Conservation (phyloP, 2,888 invertebrate species). For the Hypselothyrea guttata region DNA sequence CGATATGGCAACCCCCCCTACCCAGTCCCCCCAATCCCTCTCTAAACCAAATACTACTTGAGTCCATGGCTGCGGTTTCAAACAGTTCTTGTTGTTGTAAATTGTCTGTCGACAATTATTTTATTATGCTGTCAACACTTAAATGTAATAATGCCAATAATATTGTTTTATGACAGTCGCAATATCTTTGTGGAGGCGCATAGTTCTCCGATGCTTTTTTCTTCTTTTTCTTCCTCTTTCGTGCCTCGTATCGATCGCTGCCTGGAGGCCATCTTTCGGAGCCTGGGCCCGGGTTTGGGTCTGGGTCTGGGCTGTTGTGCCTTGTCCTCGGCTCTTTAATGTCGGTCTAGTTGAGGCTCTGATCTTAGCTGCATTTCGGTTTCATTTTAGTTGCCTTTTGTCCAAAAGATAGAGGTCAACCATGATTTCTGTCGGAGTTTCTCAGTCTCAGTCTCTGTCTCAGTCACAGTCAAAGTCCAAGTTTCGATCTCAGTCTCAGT, state of each 20-base stretch:
- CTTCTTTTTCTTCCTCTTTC: slow-evolving; percentile 13
- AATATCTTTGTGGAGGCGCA: slow-evolving; percentile 62
- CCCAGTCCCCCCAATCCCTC: not conserved
- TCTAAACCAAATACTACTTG: slow-evolving; percentile 10
- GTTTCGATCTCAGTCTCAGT: slow-evolving; percentile 16
- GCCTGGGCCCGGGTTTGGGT: too few species aligned
- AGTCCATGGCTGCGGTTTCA: slow-evolving; percentile 43
- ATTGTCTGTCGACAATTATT: slow-evolving; percentile 81
- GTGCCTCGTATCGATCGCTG: slow-evolving; percentile 5
- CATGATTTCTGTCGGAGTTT: slow-evolving; percentile 55
- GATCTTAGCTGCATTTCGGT: slow-evolving; percentile 61
- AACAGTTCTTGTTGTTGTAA: slow-evolving; percentile 59
- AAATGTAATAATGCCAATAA: slow-evolving; percentile 80
- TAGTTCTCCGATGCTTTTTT: slow-evolving; percentile 48
- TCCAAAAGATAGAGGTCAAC: slow-evolving; percentile 65
- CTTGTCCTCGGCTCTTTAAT: slow-evolving; percentile 65
- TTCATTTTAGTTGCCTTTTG: slow-evolving; percentile 67
- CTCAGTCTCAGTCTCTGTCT: slow-evolving; percentile 18
- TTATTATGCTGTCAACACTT: slow-evolving; percentile 82
- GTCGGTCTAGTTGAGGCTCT: slow-evolving; percentile 67
- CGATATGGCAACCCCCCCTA: slow-evolving; percentile 21
- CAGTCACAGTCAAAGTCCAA: slow-evolving; percentile 24
- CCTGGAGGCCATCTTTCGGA: slow-evolving; percentile 40
- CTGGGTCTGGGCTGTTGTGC: slow-evolving; percentile 9
- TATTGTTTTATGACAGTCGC: slow-evolving; percentile 79